Conservation (phyloP, 2,113 vertebrate species). For the Antechinus flavipes region DNA sequence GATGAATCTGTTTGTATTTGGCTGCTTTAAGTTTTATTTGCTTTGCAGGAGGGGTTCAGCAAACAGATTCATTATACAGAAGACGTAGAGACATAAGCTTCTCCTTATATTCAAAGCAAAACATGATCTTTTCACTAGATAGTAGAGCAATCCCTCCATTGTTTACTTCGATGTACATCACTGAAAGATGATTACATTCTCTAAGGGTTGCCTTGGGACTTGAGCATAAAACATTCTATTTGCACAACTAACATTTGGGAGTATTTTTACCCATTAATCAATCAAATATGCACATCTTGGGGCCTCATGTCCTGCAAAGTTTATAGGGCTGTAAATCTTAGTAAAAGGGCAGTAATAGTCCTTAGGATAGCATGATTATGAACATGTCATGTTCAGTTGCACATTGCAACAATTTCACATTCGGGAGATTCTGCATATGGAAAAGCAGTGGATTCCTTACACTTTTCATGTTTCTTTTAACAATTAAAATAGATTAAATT, state of each 20-base stretch:
- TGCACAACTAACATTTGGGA: slow-evolving; percentile 43
- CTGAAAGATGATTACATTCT: neutral
- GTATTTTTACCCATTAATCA: slow-evolving; percentile 10
- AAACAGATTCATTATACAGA: neutral
- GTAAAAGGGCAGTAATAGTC: slow-evolving; percentile 15
- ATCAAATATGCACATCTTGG: slow-evolving; percentile 12
- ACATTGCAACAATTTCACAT: no score
- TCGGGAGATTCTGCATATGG: neutral
- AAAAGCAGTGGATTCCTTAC: neutral
- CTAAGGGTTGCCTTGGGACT: neutral
- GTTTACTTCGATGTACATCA: neutral
- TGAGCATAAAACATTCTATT: neutral
- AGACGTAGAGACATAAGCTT: neutral
- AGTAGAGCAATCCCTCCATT: neutral
- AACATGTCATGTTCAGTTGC: slow-evolving; percentile 42
- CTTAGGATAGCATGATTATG: slow-evolving; percentile 33
- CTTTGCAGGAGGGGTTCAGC: neutral
- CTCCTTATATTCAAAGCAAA: neutral
- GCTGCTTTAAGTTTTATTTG: neutral
- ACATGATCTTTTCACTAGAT: neutral
- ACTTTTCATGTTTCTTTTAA: neutral
- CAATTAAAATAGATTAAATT: neutral
- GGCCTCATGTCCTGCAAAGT: neutral
- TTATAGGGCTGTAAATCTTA: slow-evolving; percentile 49
- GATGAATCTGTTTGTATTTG: neutral